Conservation (phyloP, 2,888 invertebrate species). For the Andricus curvator region DNA sequence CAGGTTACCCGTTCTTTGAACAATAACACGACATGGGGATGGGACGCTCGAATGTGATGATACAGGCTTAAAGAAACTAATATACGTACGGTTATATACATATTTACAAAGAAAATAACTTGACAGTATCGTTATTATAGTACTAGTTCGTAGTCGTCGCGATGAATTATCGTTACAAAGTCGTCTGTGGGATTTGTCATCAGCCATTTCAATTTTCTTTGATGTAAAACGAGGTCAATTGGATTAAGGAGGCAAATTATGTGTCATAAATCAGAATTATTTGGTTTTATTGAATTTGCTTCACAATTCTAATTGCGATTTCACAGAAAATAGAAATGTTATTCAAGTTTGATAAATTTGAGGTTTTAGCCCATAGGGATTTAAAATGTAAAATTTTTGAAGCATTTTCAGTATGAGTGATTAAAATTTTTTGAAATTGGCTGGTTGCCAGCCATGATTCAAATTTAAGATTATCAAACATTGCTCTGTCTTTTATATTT, state of each 20-base stretch:
- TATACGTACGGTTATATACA: constrained; percentile 78
- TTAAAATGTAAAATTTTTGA: too few species aligned
- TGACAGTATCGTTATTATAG: constrained; percentile 66
- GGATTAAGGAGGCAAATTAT: neutral
- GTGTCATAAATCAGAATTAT: constrained; percentile 1
- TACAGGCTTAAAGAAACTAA: constrained; percentile 75
- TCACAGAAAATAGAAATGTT: too few species aligned
- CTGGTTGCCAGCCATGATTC: too few species aligned
- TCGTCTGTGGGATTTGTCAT: constrained; percentile 46
- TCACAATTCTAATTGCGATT: neutral
- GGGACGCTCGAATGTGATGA: constrained; percentile 46
- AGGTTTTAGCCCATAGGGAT: too few species aligned
- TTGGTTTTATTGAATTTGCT: neutral
- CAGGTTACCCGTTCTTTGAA: constrained; percentile 20
- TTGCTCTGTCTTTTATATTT: too few species aligned
- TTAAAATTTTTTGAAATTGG: too few species aligned
- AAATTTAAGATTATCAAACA: too few species aligned
- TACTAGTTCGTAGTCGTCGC: constrained; percentile 46
- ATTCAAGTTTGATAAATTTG: too few species aligned
- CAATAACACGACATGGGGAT: constrained; percentile 8
- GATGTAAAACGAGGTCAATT: neutral
- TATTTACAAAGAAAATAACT: constrained; percentile 77
- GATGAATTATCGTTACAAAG: constrained; percentile 63
- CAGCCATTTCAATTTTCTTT: constrained; percentile 16
- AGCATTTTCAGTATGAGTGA: too few species aligned